These are phyloP conservation scores for Puma concolor DNA, from an alignment of 2,113 vertebrate species.

Conservation along the genomic window DNA sequence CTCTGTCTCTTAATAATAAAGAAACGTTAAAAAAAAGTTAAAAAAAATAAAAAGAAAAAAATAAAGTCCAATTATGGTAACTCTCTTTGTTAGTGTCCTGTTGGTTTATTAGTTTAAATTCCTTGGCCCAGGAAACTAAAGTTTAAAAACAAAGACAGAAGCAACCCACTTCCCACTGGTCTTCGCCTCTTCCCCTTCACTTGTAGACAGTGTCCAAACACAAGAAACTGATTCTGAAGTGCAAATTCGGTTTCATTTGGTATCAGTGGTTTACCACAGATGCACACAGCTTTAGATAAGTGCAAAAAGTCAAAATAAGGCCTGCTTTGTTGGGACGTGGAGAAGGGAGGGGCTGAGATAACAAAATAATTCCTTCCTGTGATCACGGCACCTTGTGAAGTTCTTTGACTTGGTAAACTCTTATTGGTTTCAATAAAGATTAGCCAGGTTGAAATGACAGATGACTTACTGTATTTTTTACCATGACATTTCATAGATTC, in stretches of 20 bases:
- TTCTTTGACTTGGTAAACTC: background rate
- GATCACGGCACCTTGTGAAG: background rate
- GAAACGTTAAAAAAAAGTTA: too few relatives aligned
- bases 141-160: background rate
- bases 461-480: background rate
- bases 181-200: background rate
- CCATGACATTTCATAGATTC: background rate
- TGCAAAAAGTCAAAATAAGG: background rate
- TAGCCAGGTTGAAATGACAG: conserved; percentile 5
- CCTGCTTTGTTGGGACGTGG: background rate
- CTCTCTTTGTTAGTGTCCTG: background rate
- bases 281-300: background rate
- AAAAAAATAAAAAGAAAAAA: background rate
- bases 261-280: background rate
- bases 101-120: background rate
- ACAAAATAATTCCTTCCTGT: background rate
- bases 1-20: too few relatives aligned
- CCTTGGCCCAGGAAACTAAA: background rate
- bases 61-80: background rate
- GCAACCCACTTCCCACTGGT: background rate
- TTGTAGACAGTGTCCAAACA: background rate
- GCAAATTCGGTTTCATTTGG: background rate
- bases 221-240: background rate
- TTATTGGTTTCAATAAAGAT: background rate
- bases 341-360: background rate